Evolutionary conservation across 2,888 invertebrate genomes (phyloP), one percentile per base, ranked within the genome.

Genomic region (Xanthia icteritia): DNA sequence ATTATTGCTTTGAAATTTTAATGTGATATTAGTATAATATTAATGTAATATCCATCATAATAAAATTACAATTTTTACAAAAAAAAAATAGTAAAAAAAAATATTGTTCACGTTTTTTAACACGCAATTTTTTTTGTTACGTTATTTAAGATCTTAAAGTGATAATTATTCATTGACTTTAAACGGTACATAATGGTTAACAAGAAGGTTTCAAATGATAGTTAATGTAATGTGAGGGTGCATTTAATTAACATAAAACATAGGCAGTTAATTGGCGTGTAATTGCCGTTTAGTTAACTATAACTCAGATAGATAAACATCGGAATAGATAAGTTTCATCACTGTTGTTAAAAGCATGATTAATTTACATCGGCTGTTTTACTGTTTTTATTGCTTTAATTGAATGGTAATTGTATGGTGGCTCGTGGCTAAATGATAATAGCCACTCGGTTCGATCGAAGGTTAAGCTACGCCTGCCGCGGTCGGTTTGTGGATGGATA

Each of bases 181-280:
- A 82, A 84, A 78, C 54, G 71, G 45, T 74, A 77, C 70, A 85
- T 31, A 80, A 87, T 81, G 79, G 76, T 77, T 81, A 88, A 86
- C 87, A 85, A 86, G 85, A 81, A 83, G 81, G 70, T 81, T 86
- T 81, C 68, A 82, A 84, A 81, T 67, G 78, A 81, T 83, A 83
- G 82, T 88, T 85, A 80, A 76, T 73, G 71, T 73, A 79, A 77
- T 77, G 36, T 77, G 74, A 93, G 96, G 96, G 96, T 96, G 95
- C 95, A 95, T 95, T 93, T 92, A 88, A 96, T 96, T 95, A 95
- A 84, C 90, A 81, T 88, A 78, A 83, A 86, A 89, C 90, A 90
- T 89, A 89, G 88, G 90, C 85, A 91, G 89, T 91, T 95, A 95
- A 95, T 94, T 94, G 92, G 90, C 95, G 94, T 95, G 90, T 95